These are phyloP conservation scores for Cephus nigrinus DNA, from an alignment of 2,888 invertebrate genomes.

Conservation along the genomic window DNA sequence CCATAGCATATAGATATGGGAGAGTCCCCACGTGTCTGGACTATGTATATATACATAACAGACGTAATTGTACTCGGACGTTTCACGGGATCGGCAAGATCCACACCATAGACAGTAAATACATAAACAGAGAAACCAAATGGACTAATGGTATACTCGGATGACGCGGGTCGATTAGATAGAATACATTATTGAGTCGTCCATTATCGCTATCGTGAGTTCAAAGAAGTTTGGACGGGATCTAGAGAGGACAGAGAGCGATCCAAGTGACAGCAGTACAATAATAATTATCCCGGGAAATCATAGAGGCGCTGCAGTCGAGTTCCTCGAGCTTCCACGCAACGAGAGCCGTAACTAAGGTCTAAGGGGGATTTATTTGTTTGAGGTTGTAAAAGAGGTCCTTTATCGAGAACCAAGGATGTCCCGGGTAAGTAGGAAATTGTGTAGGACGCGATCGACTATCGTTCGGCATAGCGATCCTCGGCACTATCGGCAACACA, in stretches of 20 bases:
- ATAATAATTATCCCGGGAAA: too few species aligned
- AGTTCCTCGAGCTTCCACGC: conserved; percentile 5
- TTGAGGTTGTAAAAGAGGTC: neutral
- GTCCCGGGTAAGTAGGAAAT: conserved; percentile 52
- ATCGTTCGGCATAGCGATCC: conserved; percentile 8
- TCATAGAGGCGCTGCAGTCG: too few species aligned
- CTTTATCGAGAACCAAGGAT: conserved; percentile 44
- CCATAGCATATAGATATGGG: too few species aligned
- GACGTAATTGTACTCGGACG: too few species aligned
- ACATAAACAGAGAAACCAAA: too few species aligned
- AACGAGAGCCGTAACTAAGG: conserved; percentile 12
- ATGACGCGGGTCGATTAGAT: neutral
- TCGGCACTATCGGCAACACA: neutral
- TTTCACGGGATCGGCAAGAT: too few species aligned
- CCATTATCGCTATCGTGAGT: neutral
- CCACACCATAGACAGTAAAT: too few species aligned
- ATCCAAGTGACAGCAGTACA: neutral
- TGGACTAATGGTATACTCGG: too few species aligned
- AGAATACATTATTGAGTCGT: neutral
- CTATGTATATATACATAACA: too few species aligned
- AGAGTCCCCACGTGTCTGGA: too few species aligned
- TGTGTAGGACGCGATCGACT: conserved; percentile 44
- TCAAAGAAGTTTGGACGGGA: too few species aligned
- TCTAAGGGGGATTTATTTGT: too few species aligned
- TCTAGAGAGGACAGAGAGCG: neutral